phyloP scores from a whole-genome alignment of 2,888 invertebrate species.

The Epiblema foenella region DNA sequence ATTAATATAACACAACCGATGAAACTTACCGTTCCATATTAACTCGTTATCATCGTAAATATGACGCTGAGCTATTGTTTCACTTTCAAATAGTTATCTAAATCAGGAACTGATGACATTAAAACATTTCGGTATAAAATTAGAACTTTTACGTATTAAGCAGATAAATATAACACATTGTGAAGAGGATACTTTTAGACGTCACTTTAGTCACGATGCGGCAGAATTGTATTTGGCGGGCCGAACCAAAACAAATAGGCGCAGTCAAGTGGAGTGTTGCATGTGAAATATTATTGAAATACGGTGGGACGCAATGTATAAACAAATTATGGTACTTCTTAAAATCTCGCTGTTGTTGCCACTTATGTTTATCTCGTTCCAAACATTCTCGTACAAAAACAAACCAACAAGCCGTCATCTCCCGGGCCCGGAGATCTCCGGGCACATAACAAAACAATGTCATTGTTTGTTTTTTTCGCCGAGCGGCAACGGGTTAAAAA shows the following conservation, averaged over 20 bases:
- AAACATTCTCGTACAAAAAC: no score
- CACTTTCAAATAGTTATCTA: no score
- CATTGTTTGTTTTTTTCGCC: no score
- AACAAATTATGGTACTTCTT: constrained; percentile 3
- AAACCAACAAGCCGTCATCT: no score
- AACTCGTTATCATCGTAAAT: not conserved
- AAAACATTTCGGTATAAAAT: no score
- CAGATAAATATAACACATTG: no score
- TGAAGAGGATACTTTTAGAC: not conserved
- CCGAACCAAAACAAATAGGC: constrained; percentile 31
- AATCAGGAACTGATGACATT: no score
- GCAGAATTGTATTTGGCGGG: constrained; percentile 32
- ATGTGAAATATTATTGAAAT: constrained; percentile 23
- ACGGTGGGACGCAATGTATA: constrained; percentile 3
- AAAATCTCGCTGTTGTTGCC: not conserved
- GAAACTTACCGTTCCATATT: not conserved
- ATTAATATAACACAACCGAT: not conserved
- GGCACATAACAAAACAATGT: no score
- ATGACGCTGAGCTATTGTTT: no score
- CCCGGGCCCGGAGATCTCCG: no score
- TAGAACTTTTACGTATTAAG: no score
- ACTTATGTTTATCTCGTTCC: not conserved
- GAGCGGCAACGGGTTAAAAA: no score
- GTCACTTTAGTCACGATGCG: constrained; percentile 23
- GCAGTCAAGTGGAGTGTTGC: constrained; percentile 21